Conservation (phyloP, 2,888 invertebrate species). For the Acanthosepion lycidas region DNA sequence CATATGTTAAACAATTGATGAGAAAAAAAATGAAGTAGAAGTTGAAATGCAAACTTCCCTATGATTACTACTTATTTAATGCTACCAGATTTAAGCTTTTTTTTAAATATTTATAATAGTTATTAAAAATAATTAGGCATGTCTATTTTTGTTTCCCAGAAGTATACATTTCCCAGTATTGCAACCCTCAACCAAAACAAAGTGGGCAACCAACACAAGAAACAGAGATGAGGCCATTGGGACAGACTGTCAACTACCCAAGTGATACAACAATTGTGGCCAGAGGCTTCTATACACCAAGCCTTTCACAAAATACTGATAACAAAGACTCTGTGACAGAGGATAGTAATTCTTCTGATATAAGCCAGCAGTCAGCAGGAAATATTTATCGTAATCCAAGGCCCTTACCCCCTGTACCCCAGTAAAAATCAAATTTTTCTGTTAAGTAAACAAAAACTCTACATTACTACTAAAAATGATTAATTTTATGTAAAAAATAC, state of each 20-base stretch:
- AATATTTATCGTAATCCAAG: not conserved
- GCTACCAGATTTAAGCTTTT: not conserved
- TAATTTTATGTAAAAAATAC: not conserved
- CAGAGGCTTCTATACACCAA: not conserved
- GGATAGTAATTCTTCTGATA: slow-evolving; percentile 33
- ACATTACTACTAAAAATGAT: not conserved
- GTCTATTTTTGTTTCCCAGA: not conserved
- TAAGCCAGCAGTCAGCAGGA: not conserved
- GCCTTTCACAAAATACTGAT: not conserved
- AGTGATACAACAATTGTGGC: slow-evolving; percentile 21
- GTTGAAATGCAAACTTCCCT: not conserved
- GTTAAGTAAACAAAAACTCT: not conserved
- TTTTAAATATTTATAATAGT: not conserved
- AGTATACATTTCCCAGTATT: not conserved
- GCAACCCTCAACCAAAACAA: not conserved
- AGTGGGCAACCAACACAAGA: not conserved
- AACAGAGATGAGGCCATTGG: slow-evolving; percentile 6
- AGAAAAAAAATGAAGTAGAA: not conserved
- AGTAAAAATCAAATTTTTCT: not conserved
- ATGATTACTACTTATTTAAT: not conserved
- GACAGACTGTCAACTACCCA: not conserved
- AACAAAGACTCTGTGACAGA: slow-evolving; percentile 33
- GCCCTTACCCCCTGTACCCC: not conserved
- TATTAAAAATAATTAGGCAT: not conserved
- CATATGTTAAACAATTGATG: not conserved